Percentiles rank a stretch among this genome's conserved stretches.
These are phyloP conservation scores for Hylomyscus alleni DNA, from an alignment of 2,797 vertebrate genomes.

Conservation along the genomic window DNA sequence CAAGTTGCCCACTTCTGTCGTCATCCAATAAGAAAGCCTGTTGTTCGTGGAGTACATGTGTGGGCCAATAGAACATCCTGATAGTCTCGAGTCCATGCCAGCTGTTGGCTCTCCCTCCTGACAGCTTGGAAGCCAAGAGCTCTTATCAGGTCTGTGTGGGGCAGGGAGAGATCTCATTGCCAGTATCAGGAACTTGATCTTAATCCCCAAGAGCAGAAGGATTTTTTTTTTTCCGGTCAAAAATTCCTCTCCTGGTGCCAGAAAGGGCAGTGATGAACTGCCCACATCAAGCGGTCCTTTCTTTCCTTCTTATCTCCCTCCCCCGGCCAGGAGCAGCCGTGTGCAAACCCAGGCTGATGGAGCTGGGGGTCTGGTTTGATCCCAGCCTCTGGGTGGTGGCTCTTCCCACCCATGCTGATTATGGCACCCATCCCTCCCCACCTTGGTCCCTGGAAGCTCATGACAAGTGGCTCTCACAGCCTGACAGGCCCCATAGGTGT, in stretches of 20 bases:
- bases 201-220: conserved; percentile 26
- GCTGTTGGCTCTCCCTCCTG: background rate
- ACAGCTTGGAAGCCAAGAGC: background rate
- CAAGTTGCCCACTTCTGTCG: background rate
- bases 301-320: background rate
- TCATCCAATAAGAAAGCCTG: background rate
- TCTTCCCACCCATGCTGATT: rapidly evolving
- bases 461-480: background rate
- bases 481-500: background rate
- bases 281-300: background rate
- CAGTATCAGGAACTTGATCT: conserved; percentile 44
- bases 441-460: background rate
- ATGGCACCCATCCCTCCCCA: rapidly evolving
- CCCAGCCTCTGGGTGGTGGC: rapidly evolving
- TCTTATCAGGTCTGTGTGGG: background rate
- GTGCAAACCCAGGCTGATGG: background rate
- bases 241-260: background rate
- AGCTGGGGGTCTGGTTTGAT: rapidly evolving
- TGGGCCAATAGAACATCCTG: background rate
- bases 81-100: background rate
- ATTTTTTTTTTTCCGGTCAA: conserved; percentile 26
- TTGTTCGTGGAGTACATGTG: background rate
- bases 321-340: background rate
- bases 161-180: background rate
- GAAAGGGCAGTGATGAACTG: background rate